These are phyloP conservation scores for Kradibia gibbosae DNA, from an alignment of 1,140 invertebrate genomes.

Conservation along the genomic window DNA sequence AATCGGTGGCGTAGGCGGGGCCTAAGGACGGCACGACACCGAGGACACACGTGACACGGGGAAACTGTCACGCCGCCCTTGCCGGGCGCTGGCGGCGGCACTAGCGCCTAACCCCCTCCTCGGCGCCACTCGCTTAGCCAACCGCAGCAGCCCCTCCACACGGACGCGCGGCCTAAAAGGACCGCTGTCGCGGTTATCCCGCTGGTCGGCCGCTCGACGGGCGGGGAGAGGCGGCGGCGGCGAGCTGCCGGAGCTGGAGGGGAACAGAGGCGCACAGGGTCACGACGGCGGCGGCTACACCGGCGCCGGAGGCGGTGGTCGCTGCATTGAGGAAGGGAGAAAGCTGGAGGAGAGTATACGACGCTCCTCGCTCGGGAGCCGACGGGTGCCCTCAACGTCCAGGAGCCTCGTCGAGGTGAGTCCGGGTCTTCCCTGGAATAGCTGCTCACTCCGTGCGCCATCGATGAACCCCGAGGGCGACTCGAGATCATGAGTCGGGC, in stretches of 20 bases:
- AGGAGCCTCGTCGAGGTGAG: too few relatives aligned
- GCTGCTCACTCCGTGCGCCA: too few relatives aligned
- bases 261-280: too few relatives aligned
- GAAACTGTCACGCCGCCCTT: conserved; percentile 73
- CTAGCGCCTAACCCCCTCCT: not conserved
- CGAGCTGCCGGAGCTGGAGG: not conserved
- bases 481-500: too few relatives aligned
- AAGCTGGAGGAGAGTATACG: not conserved
- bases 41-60: conserved; percentile 73
- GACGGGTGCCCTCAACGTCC: too few relatives aligned
- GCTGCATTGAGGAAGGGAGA: not conserved
- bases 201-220: not conserved
- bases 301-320: not conserved
- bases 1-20: conserved; percentile 68
- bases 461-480: too few relatives aligned
- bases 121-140: not conserved
- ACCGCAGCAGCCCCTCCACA: conserved; percentile 46
- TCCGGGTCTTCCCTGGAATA: too few relatives aligned
- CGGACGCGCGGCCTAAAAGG: conserved; percentile 39
- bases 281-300: not conserved
- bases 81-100: conserved; percentile 46
- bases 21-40: conserved; percentile 65
- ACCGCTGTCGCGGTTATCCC: conserved; percentile 28
- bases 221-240: not conserved
- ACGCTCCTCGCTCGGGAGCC: too few relatives aligned